A percentile compares a stretch with the other conserved stretches of the same genome.
Evolutionary conservation across 2,113 vertebrate species (phyloP).

Genomic region (Balaenoptera acutorostrata): DNA sequence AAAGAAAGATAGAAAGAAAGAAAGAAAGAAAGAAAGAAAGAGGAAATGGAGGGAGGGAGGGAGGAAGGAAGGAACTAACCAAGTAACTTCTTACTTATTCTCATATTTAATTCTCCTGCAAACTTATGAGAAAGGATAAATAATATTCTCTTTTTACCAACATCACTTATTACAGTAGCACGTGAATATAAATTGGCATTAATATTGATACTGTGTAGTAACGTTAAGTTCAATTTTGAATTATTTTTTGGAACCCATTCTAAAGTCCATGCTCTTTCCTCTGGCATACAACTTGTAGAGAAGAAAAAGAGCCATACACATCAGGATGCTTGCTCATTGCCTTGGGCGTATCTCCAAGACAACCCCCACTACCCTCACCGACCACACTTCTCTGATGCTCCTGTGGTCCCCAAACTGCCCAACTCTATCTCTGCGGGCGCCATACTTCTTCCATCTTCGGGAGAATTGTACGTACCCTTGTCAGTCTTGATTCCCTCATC

Average conservation of each 20-base stretch:
- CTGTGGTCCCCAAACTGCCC: not conserved
- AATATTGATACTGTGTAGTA: not conserved
- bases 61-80: not conserved
- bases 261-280: not conserved
- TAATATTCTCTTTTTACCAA: not conserved
- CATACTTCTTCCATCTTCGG: not conserved
- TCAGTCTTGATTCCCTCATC: not conserved
- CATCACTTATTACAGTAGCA: not conserved
- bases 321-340: not conserved
- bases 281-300: not conserved
- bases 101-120: not conserved
- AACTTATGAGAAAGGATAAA: not conserved
- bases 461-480: accelerated
- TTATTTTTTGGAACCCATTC: not conserved
- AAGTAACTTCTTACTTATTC: not conserved
- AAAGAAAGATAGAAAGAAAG: too few relatives aligned
- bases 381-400: not conserved
- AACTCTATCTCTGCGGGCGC: accelerated
- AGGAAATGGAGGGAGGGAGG: too few relatives aligned
- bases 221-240: not conserved
- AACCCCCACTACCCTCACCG: not conserved
- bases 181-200: not conserved
- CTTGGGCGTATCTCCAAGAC: not conserved
- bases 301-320: not conserved
- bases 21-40: not conserved